Evolutionary conservation across 37 sponge, comb jelly and placozoan genomes (phyloP).

Genomic region (Spongilla lacustris): DNA sequence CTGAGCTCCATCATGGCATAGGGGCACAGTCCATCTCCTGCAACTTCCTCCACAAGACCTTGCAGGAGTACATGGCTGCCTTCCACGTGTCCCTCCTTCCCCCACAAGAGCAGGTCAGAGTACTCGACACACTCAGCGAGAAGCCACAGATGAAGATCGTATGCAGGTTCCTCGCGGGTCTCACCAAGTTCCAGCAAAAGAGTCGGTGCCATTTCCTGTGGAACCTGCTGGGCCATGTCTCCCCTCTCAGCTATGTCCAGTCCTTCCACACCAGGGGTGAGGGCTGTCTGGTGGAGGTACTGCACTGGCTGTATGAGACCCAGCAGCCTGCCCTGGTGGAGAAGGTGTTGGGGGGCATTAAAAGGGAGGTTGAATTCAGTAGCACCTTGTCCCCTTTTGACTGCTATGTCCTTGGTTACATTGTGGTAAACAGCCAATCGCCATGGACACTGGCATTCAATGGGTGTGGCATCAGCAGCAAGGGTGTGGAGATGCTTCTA

Average conservation of each 20-base stretch:
- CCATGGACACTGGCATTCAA: neutral
- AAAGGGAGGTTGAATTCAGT: neutral
- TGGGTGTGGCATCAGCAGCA: neutral
- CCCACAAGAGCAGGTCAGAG: neutral
- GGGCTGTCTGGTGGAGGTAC: neutral
- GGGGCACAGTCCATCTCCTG: neutral
- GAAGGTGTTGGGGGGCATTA: neutral
- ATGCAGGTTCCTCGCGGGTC: conserved; percentile 15
- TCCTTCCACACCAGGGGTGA: neutral
- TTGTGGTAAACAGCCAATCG: neutral
- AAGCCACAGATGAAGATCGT: neutral
- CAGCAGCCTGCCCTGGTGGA: neutral
- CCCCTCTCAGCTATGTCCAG: neutral
- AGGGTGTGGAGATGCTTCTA: neutral
- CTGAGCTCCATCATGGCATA: neutral
- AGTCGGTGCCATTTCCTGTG: neutral
- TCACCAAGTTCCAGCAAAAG: neutral
- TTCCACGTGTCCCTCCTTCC: neutral
- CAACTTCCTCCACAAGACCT: conserved; percentile 10
- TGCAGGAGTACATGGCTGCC: conserved; percentile 17
- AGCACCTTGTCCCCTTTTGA: neutral
- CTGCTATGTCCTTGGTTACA: neutral
- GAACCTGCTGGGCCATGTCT: neutral
- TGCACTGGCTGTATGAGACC: neutral
- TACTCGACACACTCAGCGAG: neutral